phyloP scores from a whole-genome alignment of 1,140 invertebrate genomes.

The Bombus terrestris region DNA sequence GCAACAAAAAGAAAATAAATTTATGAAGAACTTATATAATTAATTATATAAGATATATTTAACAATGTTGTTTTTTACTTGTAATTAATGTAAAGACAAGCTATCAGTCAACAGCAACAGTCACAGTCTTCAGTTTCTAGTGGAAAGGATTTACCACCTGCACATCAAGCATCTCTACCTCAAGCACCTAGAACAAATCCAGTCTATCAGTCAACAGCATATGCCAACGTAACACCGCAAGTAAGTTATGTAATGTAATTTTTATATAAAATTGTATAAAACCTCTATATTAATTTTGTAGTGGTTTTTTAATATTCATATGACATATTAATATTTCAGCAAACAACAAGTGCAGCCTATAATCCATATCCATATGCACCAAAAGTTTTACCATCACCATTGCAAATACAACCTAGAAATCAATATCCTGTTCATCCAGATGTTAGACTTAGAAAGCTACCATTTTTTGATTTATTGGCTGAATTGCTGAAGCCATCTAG shows the following conservation, averaged over 20 bases:
- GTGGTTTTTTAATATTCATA: not conserved
- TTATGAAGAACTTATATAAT: not conserved
- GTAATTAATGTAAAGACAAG: slow-evolving; percentile 70
- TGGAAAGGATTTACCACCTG: slow-evolving; percentile 79
- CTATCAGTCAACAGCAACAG: slow-evolving; percentile 77
- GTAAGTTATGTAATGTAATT: slow-evolving; percentile 57
- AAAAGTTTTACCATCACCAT: slow-evolving; percentile 73
- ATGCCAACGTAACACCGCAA: slow-evolving; percentile 74
- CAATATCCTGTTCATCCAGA: slow-evolving; percentile 93
- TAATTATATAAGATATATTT: slow-evolving; percentile 11
- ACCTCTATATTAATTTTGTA: slow-evolving; percentile 27
- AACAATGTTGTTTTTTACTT: slow-evolving; percentile 38
- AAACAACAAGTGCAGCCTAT: slow-evolving; percentile 72
- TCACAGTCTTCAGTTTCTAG: slow-evolving; percentile 69
- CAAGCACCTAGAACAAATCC: slow-evolving; percentile 72
- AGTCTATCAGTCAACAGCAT: slow-evolving; percentile 74
- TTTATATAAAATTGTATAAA: not conserved
- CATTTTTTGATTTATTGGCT: slow-evolving; percentile 95
- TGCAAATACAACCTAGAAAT: slow-evolving; percentile 76
- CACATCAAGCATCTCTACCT: slow-evolving; percentile 80
- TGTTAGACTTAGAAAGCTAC: slow-evolving; percentile 94
- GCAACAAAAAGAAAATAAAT: not conserved
- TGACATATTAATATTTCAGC: slow-evolving; percentile 52
- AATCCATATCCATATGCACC: slow-evolving; percentile 74
- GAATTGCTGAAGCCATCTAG: slow-evolving; percentile 95